A percentile compares a stretch with the other conserved stretches of the same genome.
Conservation (phyloP, 2,113 vertebrate genomes). For the Rhynchopsitta pachyrhyncha region DNA sequence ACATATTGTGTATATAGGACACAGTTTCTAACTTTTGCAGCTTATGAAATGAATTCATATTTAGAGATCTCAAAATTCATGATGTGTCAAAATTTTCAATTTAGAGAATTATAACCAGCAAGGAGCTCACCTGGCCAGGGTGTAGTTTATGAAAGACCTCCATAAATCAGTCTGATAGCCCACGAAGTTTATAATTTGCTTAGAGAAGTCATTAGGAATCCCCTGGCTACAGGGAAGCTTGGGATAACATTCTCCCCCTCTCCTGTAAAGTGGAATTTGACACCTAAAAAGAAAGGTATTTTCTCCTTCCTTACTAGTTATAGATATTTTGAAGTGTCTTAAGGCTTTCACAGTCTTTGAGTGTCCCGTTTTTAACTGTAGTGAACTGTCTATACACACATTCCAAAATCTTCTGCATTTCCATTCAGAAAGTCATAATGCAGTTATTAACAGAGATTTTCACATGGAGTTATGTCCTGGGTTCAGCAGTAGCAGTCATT, state of each 20-base stretch:
- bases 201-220: not conserved
- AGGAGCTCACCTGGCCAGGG: not conserved
- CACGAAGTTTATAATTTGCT: not conserved
- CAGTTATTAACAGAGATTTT: slow-evolving; percentile 28
- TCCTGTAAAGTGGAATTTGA: not conserved
- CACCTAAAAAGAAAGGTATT: not conserved
- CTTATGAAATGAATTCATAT: not conserved
- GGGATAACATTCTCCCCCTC: not conserved
- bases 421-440: slow-evolving; percentile 7
- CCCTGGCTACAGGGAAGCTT: not conserved
- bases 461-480: not conserved
- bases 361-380: not conserved
- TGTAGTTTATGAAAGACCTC: not conserved
- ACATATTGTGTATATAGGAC: not conserved
- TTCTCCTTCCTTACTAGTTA: not conserved
- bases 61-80: not conserved
- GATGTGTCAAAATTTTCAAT: not conserved
- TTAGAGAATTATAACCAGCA: not conserved
- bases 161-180: not conserved
- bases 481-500: too few relatives aligned
- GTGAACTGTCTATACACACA: not conserved
- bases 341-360: not conserved
- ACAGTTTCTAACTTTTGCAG: not conserved
- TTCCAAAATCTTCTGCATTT: not conserved
- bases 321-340: not conserved